phyloP scores from a whole-genome alignment of 2,888 invertebrate genomes.

The Tetramorium bicarinatum region DNA sequence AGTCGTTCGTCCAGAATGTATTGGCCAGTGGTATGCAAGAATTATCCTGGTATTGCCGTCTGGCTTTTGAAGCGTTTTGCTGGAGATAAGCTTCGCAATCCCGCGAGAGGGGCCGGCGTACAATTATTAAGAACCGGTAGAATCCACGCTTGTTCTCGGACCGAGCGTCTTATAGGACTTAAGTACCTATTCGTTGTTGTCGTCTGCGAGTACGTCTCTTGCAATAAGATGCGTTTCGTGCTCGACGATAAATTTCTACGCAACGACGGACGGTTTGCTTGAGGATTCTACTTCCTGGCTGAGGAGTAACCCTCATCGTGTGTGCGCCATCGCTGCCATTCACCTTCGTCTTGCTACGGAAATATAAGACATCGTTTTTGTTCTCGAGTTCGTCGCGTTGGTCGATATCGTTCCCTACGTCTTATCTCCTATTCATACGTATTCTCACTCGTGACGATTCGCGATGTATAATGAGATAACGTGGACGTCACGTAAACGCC shows the following conservation, averaged over 20 bases:
- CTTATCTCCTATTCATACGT: constrained; percentile 9
- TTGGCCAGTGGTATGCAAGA: constrained; percentile 68
- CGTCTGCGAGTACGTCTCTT: constrained; percentile 65
- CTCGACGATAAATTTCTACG: constrained; percentile 75
- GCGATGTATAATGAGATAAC: constrained; percentile 71
- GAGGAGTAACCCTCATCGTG: constrained; percentile 58
- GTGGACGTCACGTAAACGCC: constrained; percentile 69
- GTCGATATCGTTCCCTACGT: not conserved
- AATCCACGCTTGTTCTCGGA: constrained; percentile 73
- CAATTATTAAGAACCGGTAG: constrained; percentile 78
- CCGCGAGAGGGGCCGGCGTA: constrained; percentile 51
- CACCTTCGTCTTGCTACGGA: constrained; percentile 26
- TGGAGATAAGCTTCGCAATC: constrained; percentile 67
- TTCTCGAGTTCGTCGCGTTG: not conserved
- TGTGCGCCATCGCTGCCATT: constrained; percentile 17
- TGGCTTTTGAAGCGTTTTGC: constrained; percentile 66
- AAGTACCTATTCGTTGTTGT: constrained; percentile 78
- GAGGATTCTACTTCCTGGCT: constrained; percentile 71
- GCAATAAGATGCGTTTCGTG: constrained; percentile 66
- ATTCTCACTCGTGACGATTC: constrained; percentile 25
- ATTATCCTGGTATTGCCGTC: constrained; percentile 66
- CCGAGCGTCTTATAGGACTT: constrained; percentile 72
- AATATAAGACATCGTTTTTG: constrained; percentile 10
- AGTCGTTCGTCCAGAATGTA: constrained; percentile 48
- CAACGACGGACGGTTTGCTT: constrained; percentile 68